These are phyloP conservation scores for Chelidonichthys spinosus DNA, from an alignment of 2,797 vertebrate species.

Conservation along the genomic window DNA sequence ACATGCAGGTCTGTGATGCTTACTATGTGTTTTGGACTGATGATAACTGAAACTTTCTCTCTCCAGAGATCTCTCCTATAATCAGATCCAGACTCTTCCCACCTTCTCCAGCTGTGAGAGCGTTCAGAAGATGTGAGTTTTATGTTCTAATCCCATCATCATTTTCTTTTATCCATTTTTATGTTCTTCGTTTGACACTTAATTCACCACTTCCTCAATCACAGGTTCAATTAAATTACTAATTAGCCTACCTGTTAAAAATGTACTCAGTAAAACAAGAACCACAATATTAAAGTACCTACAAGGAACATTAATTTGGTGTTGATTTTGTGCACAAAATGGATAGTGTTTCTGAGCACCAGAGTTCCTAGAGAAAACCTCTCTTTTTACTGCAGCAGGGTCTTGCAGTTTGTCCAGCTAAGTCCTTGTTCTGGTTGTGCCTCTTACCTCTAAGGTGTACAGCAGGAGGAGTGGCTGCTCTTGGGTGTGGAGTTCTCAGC, in stretches of 20 bases:
- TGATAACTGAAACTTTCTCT: conserved; percentile 35
- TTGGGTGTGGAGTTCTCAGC: too few species aligned
- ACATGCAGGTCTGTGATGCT: conserved; percentile 4
- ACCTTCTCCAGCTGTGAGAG: conserved; percentile 89
- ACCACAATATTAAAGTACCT: not conserved
- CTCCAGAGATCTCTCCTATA: conserved; percentile 92
- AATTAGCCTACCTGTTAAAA: too few species aligned
- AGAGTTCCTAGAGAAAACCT: too few species aligned
- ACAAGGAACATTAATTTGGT: not conserved
- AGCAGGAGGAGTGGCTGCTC: too few species aligned
- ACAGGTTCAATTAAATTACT: not conserved
- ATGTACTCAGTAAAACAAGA: not conserved
- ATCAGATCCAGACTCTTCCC: conserved; percentile 89
- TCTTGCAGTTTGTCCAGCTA: too few species aligned
- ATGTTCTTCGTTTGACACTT: not conserved
- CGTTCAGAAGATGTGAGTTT: conserved; percentile 93
- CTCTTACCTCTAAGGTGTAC: too few species aligned
- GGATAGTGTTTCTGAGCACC: too few species aligned
- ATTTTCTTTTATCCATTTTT: not conserved
- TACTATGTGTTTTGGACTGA: conserved; percentile 35
- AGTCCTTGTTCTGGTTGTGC: too few species aligned
- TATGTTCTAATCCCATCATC: not conserved
- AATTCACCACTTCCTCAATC: not conserved
- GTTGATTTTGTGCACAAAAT: too few species aligned
- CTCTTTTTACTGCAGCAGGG: too few species aligned